Evolutionary conservation across 2,888 invertebrate genomes (phyloP), one percentile per base, ranked within the genome.

Genomic region (Cantharis lateralis): DNA sequence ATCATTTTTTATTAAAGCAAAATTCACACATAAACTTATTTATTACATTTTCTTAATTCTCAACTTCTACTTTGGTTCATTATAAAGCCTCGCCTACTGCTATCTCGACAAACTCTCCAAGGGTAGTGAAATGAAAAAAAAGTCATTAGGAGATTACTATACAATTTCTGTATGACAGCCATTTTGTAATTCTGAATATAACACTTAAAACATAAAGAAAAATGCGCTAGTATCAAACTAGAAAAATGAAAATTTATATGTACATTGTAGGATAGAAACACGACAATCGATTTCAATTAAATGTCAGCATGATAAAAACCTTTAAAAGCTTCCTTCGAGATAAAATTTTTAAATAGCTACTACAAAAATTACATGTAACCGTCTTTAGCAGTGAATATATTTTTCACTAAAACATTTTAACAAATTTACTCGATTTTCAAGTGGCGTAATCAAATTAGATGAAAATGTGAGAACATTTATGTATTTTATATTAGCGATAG

Each of bases 41-140:
- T 48, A 48, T 48, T 48, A n/a, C n/a, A 48, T 48, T 48, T 24
- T 48, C 48, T 48, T 48, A 48, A 48, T 48, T 48, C 48, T 7
- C 48, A n/a, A 48, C 5, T 48, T 48, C 48, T 48, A n/a, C 48
- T n/a, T 32, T 63, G 62, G 24, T 71, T 71, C 70, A 63, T 71
- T 71, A 71, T 26, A 28, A 71, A 62, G 15, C 28, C 63, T 71
- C 71, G 71, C 71, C 71, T 16, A 63, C 71, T 71, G 64, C 71
- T 62, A 71, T 71, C 71, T 71, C 71, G n/a, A 24, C 63, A 15
- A 26, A 28, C 28, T 71, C 16, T 48, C 7, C 11, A 63, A 18
- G 71, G 71, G n/a, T 71, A 71, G 63, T 63, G 71, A 24, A 13
- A 71, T 63, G 71, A 32, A 71, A 71, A 18, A 28, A 71, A 71